Percentiles rank a stretch among this genome's conserved stretches.
These are phyloP conservation scores for Tenthredo notha DNA, from an alignment of 2,888 invertebrate species.

Conservation along the genomic window DNA sequence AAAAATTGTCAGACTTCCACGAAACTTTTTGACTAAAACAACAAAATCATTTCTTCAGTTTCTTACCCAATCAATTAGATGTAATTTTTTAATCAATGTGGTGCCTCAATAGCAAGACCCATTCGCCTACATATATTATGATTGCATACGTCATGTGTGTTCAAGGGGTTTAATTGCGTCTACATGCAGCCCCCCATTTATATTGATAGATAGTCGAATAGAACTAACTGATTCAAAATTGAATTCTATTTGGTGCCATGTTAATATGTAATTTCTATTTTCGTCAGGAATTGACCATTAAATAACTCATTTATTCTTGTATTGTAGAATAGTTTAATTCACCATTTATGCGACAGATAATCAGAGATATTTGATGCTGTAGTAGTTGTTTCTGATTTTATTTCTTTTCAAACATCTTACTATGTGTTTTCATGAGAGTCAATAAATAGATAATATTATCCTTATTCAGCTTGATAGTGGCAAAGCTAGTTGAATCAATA, in stretches of 20 bases:
- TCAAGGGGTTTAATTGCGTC: constrained; percentile 48
- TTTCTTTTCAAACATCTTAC: background rate
- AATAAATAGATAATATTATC: background rate
- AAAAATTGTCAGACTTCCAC: constrained; percentile 28
- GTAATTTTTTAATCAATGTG: background rate
- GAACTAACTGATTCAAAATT: constrained; percentile 8
- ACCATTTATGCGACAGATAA: background rate
- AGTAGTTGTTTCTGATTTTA: background rate
- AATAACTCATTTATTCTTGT: constrained; percentile 4
- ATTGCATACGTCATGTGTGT: constrained; percentile 40
- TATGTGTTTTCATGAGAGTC: background rate
- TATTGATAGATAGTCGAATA: constrained; percentile 15
- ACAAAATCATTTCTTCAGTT: background rate
- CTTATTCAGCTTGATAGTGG: background rate
- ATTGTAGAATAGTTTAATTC: constrained; percentile 1
- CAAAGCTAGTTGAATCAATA: background rate
- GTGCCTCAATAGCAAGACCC: background rate
- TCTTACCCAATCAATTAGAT: background rate
- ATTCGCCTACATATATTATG: background rate
- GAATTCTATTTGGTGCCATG: constrained; percentile 18
- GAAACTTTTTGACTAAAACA: background rate
- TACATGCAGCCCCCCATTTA: constrained; percentile 42
- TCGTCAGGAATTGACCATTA: background rate
- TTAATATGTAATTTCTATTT: constrained; percentile 14
- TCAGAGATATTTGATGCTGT: background rate